A percentile compares a stretch with the other conserved stretches of the same genome.
Conservation (phyloP, 1,140 invertebrate species). For the Drosophila bocqueti region DNA sequence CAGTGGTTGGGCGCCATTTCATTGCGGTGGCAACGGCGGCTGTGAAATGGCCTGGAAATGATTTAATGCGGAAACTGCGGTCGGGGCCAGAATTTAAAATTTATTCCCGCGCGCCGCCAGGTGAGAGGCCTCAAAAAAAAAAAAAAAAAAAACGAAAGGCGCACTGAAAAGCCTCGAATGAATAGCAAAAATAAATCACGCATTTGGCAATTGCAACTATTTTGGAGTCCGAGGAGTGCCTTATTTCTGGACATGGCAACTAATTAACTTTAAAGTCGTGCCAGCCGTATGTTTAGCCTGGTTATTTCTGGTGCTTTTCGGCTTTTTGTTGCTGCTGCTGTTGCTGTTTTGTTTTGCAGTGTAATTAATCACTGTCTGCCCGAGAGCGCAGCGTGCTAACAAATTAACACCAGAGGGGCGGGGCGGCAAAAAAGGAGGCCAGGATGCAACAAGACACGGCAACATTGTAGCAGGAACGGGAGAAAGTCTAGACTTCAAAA, state of each 20-base stretch:
- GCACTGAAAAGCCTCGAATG: background rate
- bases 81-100: constrained; percentile 75
- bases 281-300: constrained; percentile 29
- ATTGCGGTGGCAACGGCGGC: constrained; percentile 74
- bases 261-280: constrained; percentile 75
- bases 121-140: constrained; percentile 29
- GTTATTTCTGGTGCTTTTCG: constrained; percentile 56
- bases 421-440: background rate
- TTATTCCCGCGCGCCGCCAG: constrained; percentile 63
- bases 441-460: constrained; percentile 76
- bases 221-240: constrained; percentile 35
- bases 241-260: constrained; percentile 68
- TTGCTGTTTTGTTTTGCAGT: constrained; percentile 24
- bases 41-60: constrained; percentile 82
- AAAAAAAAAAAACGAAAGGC: background rate
- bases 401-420: constrained; percentile 71
- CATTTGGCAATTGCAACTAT: constrained; percentile 38
- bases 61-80: constrained; percentile 82
- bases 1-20: constrained; percentile 23
- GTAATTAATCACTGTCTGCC: constrained; percentile 82
- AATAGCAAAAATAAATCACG: constrained; percentile 38
- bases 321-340: constrained; percentile 13
- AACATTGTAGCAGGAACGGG: constrained; percentile 60
- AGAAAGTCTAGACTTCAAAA: constrained; percentile 47
- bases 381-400: constrained; percentile 73